Conservation (phyloP, 2,797 vertebrate genomes). For the Picus viridis region DNA sequence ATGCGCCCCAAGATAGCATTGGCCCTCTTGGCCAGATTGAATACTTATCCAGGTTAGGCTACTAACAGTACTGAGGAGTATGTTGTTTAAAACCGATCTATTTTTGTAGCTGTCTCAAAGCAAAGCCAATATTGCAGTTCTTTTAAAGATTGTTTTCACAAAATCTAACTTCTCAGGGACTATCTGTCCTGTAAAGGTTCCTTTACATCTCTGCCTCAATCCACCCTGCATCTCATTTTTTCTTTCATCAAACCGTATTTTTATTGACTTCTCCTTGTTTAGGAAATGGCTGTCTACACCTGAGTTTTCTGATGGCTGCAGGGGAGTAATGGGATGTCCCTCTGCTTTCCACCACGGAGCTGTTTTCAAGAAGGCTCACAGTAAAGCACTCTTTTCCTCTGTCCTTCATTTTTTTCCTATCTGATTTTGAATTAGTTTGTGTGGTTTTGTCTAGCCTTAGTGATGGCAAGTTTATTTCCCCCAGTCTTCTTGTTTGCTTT, state of each 20-base stretch:
- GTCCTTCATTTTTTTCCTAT: background rate
- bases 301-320: background rate
- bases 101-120: conserved; percentile 1
- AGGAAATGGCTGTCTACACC: background rate
- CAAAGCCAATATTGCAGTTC: background rate
- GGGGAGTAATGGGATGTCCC: background rate
- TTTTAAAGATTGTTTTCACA: background rate
- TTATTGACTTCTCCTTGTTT: background rate
- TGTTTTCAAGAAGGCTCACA: background rate
- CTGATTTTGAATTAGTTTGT: background rate
- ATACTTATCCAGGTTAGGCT: background rate
- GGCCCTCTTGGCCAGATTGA: too few species aligned
- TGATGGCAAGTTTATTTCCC: background rate
- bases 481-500: background rate
- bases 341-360: background rate
- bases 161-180: background rate
- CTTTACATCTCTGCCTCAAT: background rate
- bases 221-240: background rate
- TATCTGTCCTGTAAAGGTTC: background rate
- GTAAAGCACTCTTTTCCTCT: background rate
- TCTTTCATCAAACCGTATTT: background rate
- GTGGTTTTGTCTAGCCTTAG: background rate
- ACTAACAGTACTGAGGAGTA: background rate
- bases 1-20: too few species aligned
- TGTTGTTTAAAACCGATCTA: background rate